Conservation (phyloP, 2,888 invertebrate species). For the Lamellibrachia satsuma region DNA sequence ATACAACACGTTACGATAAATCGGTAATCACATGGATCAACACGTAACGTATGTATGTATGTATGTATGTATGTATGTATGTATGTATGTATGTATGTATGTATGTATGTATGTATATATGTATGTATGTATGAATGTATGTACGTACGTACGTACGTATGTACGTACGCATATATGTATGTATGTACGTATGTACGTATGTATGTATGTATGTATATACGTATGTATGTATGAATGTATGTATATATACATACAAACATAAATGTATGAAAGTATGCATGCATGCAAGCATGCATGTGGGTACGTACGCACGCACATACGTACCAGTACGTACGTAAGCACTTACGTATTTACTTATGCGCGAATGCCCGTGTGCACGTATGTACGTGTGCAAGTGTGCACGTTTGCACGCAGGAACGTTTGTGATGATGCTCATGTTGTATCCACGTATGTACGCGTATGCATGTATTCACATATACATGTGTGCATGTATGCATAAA, state of each 20-base stretch:
- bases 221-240: neutral
- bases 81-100: too few relatives aligned
- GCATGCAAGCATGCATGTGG: too few relatives aligned
- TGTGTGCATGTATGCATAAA: too few relatives aligned
- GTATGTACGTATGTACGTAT: conserved; percentile 18
- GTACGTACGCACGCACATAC: neutral
- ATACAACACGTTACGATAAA: neutral
- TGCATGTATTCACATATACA: too few relatives aligned
- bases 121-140: conserved; percentile 19
- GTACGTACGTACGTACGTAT: conserved; percentile 9
- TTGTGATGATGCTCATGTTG: neutral
- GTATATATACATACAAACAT: neutral
- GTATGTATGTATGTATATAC: conserved; percentile 6
- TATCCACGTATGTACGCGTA: too few relatives aligned
- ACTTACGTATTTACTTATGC: conserved; percentile 19
- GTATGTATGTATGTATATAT: neutral
- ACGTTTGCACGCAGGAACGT: neutral
- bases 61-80: too few relatives aligned
- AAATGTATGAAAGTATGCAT: too few relatives aligned
- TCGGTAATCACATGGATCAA: neutral
- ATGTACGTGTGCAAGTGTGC: neutral
- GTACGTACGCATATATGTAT: conserved; percentile 19
- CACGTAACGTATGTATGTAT: neutral
- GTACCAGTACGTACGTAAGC: neutral
- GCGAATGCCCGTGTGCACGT: conserved; percentile 6